Evolutionary conservation across 1,140 invertebrate species (phyloP), one percentile per base, ranked within the genome.

Genomic region (Hyles vespertilio): DNA sequence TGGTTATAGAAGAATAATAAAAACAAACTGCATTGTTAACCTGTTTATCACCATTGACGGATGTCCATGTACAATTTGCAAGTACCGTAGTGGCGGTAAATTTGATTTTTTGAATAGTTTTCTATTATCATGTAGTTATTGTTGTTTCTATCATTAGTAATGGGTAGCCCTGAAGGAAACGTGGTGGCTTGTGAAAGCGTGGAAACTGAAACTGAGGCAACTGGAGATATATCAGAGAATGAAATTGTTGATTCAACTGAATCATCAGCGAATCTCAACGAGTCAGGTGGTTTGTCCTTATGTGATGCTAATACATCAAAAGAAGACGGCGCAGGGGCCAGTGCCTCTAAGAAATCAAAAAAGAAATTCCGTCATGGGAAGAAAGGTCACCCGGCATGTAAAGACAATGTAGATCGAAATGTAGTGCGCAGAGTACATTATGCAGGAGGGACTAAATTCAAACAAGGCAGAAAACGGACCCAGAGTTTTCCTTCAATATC

Each of bases 111-210:
- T 61, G 63, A 67, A 71, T 73, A 51, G 32, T 47, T 67, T 67
- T 58, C 59, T 45, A 40, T 61, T 72, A 71, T 58, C 11, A 69
- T 73, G 67, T 74, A 63, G 54, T 59, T 70, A 40, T 67, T 63
- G 65, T 58, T 66, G 56, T 69, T 63, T 67, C 6, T 51, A 71
- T 51, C 32, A 40, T 67, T 67, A 65, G 74, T 70, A 63, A 89
- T 89, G 86, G 84, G 79, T 67, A 87, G 77, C 67, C 72, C 78
- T 12, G 79, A 81, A 71, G 74, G 82, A 77, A 81, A 67, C 69
- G 83, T 94, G 9, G 92, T 95, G 72, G 91, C 93, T 34, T 95
- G 93, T 80, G 93, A 95, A 74, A 95, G 93, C 54, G 94, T 93
- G 61, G 95, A 96, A 84, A 92, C 95, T 57, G 92, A 94, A 65